Evolutionary conservation across 2,797 vertebrate genomes (phyloP), one percentile per base, ranked within the genome.

Genomic region (Tokudaia muenninki): DNA sequence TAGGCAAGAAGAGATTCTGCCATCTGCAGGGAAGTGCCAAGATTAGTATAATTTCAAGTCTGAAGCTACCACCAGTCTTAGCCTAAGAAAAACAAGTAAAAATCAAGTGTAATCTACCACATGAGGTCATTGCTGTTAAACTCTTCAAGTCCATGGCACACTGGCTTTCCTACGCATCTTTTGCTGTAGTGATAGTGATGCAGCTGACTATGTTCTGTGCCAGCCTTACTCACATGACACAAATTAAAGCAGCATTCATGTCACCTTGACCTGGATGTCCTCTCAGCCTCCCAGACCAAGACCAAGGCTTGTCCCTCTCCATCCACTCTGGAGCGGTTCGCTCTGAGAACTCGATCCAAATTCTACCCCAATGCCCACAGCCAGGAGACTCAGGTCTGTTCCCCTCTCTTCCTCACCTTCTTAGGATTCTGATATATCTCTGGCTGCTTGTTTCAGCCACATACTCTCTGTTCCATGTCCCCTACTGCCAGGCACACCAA

Each of bases 1-100:
- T 77, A 55, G 57, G 79, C 83, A 67, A 91, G 31, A 70, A 72
- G 21, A 17, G 75, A 93, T 86, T 89, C 94, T 95, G 44, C 75
- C 50, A 10, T 47, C 31, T 87, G 65, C 37, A 87, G 50, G 44
- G 24, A 70, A 94, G 29, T 63, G 70, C 59, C 5, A 29, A 19
- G 63, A 84, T 44, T 21, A 34, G 37, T 57, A n/a, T 47, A 65
- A 50, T 81, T 67, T 61, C 31, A 52, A 74, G 77, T 50, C 91
- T 88, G 52, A 92, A 97, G 82, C 59, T 57, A 79, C 26, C 26
- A 52, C 29, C 80, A 87, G 61, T 31, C 16, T 93, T 47, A 47
- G 59, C 34, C 29, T 26, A 75, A 83, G 70, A 61, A 90, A 93
- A 65, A 94, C 80, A 92, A 87, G 78, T 44, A 55, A 67, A 90